Evolutionary conservation across 2,113 vertebrate genomes (phyloP).

Genomic region (Colistium nudipinnis): DNA sequence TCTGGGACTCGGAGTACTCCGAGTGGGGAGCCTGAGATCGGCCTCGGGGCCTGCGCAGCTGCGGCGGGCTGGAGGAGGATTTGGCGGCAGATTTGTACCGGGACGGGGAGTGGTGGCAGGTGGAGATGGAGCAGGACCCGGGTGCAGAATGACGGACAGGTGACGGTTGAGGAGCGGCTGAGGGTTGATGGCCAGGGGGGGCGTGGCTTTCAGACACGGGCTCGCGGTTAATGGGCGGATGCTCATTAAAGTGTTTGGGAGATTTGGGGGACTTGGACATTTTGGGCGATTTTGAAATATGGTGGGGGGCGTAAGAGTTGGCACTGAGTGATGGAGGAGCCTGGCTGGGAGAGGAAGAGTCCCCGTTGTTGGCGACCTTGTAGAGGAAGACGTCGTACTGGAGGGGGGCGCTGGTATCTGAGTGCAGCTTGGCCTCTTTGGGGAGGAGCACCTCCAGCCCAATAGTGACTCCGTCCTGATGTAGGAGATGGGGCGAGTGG

Average conservation of each 20-base stretch:
- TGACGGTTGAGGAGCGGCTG: conserved; percentile 42
- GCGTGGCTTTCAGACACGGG: conserved; percentile 47
- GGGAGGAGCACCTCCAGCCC: conserved; percentile 83
- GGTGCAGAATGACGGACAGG: conserved; percentile 65
- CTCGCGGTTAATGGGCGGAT: conserved; percentile 7
- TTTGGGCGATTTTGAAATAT: conserved; percentile 63
- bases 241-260: conserved; percentile 36
- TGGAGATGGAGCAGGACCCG: conserved; percentile 41
- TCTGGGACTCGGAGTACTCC: conserved; percentile 21
- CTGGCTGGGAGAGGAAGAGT: conserved; percentile 35
- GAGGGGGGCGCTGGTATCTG: conserved; percentile 67
- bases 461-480: conserved; percentile 82
- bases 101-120: conserved; percentile 33
- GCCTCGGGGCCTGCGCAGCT: conserved; percentile 57
- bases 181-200: conserved; percentile 48
- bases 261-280: conserved; percentile 57
- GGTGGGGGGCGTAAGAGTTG: conserved; percentile 47
- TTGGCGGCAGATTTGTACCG: conserved; percentile 29
- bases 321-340: conserved; percentile 26
- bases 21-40: conserved; percentile 35
- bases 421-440: conserved; percentile 77
- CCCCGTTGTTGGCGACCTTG: conserved; percentile 71
- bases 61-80: conserved; percentile 52
- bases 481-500: conserved; percentile 40
- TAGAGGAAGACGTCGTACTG: conserved; percentile 83